These are phyloP conservation scores for Thaleichthys pacificus DNA, from an alignment of 2,797 vertebrate genomes.

Conservation along the genomic window DNA sequence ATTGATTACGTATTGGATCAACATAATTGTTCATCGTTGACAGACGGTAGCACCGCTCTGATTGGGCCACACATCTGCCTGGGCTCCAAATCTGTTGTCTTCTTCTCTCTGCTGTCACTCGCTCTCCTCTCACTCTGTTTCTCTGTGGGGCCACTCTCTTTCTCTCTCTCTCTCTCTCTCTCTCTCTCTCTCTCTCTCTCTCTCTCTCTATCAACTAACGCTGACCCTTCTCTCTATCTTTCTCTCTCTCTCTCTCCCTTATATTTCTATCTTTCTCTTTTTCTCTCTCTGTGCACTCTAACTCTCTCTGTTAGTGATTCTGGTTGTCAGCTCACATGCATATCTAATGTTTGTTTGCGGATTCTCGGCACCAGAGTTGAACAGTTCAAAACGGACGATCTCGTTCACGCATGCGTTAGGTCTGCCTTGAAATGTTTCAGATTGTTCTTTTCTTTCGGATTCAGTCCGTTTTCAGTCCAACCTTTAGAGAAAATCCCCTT, in stretches of 20 bases:
- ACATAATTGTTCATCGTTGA: slow-evolving; percentile 42
- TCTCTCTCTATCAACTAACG: background rate
- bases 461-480: slow-evolving; percentile 33
- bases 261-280: background rate
- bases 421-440: background rate
- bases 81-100: background rate
- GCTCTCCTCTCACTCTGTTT: background rate
- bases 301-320: background rate
- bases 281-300: background rate
- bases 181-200: background rate
- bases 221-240: background rate
- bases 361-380: slow-evolving; percentile 20
- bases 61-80: background rate
- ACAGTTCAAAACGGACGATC: slow-evolving; percentile 15
- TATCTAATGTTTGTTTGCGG: slow-evolving; percentile 29
- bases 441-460: slow-evolving; percentile 33
- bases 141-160: background rate
- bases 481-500: slow-evolving; percentile 41
- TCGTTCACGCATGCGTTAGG: background rate
- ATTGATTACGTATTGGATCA: slow-evolving; percentile 64
- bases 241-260: background rate
- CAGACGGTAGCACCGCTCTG: slow-evolving; percentile 18
- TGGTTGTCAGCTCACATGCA: slow-evolving; percentile 5
- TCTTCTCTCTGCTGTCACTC: background rate
- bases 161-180: background rate